These are phyloP conservation scores for Trisateles emortualis DNA, from an alignment of 2,888 invertebrate genomes.

Conservation along the genomic window DNA sequence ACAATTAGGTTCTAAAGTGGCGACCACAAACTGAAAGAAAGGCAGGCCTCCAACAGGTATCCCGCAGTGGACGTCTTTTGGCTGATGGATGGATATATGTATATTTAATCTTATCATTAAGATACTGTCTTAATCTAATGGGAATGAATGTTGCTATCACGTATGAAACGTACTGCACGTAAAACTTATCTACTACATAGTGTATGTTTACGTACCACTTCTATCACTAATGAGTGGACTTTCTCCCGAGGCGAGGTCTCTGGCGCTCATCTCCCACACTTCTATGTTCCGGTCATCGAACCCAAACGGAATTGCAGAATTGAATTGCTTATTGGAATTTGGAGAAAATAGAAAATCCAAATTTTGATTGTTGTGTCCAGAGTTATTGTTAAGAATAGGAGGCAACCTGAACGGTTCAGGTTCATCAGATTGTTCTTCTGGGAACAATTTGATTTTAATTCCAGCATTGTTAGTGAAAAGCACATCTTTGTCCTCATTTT, in stretches of 20 bases:
- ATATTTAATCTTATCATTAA: too few species aligned
- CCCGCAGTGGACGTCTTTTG: too few species aligned
- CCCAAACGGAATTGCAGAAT: conserved; percentile 48
- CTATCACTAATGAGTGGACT: conserved; percentile 58
- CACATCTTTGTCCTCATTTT: conserved; percentile 52
- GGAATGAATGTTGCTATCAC: too few species aligned
- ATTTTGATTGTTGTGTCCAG: conserved; percentile 61
- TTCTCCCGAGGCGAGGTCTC: conserved; percentile 72
- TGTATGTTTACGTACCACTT: conserved; percentile 61
- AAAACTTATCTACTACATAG: too few species aligned
- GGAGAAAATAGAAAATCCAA: conserved; percentile 66
- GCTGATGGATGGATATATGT: too few species aligned
- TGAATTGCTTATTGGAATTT: conserved; percentile 44
- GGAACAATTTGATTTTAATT: conserved; percentile 59
- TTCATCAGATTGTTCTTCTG: conserved; percentile 45
- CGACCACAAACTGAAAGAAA: too few species aligned
- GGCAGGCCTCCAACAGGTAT: too few species aligned
- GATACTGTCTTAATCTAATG: too few species aligned
- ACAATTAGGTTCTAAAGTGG: too few species aligned
- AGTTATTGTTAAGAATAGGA: conserved; percentile 60
- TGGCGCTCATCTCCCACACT: conserved; percentile 61
- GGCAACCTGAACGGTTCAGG: conserved; percentile 65
- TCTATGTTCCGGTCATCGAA: conserved; percentile 46
- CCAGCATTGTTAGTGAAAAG: conserved; percentile 61
- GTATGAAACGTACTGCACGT: too few species aligned